phyloP scores from a whole-genome alignment of 2,113 vertebrate species.

The Hemiscyllium ocellatum region DNA sequence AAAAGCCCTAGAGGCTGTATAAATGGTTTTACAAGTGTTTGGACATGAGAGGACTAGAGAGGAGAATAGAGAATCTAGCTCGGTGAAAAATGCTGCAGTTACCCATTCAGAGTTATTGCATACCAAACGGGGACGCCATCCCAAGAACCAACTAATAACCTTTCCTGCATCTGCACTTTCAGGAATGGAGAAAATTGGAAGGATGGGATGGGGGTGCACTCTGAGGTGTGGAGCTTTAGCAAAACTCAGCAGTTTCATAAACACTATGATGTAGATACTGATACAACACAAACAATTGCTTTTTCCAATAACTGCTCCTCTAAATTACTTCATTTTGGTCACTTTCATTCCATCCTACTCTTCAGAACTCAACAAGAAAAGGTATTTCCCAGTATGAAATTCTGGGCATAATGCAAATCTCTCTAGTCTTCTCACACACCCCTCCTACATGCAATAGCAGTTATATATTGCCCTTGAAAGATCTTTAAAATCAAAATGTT shows the following conservation, averaged over 20 bases:
- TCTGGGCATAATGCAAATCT: neutral
- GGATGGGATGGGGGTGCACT: neutral
- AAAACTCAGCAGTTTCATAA: neutral
- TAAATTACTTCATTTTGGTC: neutral
- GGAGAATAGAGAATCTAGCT: neutral
- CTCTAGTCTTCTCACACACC: neutral
- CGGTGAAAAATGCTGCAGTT: neutral
- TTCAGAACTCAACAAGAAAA: neutral
- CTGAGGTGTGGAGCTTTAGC: neutral
- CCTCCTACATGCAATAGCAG: neutral
- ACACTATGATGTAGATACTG: neutral
- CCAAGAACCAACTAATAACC: neutral
- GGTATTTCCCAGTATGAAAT: neutral
- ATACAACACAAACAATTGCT: too few relatives aligned
- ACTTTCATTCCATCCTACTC: neutral
- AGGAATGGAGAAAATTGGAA: neutral
- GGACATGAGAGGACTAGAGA: too few relatives aligned
- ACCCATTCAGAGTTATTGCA: neutral
- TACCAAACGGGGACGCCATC: neutral
- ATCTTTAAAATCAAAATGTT: neutral
- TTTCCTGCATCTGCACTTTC: neutral
- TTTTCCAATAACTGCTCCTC: neutral
- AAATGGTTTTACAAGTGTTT: neutral
- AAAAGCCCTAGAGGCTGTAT: neutral
- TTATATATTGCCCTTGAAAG: neutral